phyloP scores from a whole-genome alignment of 2,888 invertebrate genomes.

The Lucinisca nassula region DNA sequence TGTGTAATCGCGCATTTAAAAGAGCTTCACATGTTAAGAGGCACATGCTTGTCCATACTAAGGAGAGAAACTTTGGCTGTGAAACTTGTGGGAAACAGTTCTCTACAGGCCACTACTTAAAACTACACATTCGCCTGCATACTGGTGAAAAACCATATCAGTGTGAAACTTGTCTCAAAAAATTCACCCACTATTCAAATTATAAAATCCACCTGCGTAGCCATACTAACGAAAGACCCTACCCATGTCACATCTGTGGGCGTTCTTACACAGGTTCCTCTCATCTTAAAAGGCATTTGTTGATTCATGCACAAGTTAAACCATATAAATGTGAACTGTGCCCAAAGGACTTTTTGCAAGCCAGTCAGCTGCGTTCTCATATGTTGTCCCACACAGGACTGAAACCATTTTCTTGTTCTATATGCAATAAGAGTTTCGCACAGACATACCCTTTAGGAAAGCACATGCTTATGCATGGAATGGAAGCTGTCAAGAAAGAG shows the following conservation, averaged over 20 bases:
- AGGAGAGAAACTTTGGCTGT: background rate
- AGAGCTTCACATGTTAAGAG: background rate
- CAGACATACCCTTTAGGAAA: background rate
- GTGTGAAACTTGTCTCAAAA: background rate
- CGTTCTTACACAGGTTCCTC: background rate
- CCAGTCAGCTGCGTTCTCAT: background rate
- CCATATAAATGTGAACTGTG: background rate
- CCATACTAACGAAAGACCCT: background rate
- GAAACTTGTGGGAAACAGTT: background rate
- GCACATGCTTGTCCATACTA: background rate
- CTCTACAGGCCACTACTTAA: no score
- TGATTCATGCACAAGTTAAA: background rate
- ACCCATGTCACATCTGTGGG: background rate
- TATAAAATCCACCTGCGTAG: background rate
- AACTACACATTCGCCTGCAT: background rate
- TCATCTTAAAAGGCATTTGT: background rate
- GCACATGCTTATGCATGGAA: background rate
- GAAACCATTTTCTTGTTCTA: background rate
- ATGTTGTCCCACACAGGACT: background rate
- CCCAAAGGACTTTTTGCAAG: background rate
- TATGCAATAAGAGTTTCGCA: background rate
- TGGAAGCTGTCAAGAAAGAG: background rate
- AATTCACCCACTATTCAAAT: background rate
- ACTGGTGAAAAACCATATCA: background rate
- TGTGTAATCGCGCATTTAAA: background rate